Conservation (phyloP, 1,140 invertebrate species). For the Ectropis grisescens region DNA sequence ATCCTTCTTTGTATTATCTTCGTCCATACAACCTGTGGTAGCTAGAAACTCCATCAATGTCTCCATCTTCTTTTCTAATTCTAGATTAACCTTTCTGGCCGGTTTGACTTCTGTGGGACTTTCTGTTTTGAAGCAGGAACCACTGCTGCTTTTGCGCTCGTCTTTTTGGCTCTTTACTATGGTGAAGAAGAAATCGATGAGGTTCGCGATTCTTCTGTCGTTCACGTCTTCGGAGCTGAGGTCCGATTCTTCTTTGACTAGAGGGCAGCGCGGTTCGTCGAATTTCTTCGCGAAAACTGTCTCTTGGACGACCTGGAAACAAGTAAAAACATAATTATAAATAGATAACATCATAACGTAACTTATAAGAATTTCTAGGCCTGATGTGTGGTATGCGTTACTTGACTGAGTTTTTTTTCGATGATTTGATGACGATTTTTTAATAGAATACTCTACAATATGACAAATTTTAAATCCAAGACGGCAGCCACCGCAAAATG, state of each 20-base stretch:
- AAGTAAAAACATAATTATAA: no score
- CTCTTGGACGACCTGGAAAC: constrained; percentile 34
- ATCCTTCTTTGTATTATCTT: constrained; percentile 43
- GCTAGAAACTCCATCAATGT: constrained; percentile 61
- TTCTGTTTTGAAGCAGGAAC: constrained; percentile 62
- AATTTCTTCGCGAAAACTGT: constrained; percentile 47
- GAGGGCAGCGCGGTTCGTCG: constrained; percentile 38
- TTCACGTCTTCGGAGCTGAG: constrained; percentile 45
- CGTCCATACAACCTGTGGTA: constrained; percentile 47
- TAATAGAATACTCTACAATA: no score
- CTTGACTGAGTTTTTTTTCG: no score
- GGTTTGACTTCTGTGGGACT: constrained; percentile 47
- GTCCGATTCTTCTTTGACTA: constrained; percentile 57
- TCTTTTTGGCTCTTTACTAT: constrained; percentile 62
- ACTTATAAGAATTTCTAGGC: no score
- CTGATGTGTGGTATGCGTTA: no score
- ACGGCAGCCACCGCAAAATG: no score
- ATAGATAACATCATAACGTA: no score
- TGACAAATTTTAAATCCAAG: no score
- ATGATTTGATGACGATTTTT: no score
- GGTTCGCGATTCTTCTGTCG: constrained; percentile 50
- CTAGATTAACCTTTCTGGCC: constrained; percentile 45
- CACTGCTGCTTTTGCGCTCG: constrained; percentile 49
- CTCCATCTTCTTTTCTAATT: constrained; percentile 62
- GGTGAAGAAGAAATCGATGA: constrained; percentile 66